phyloP scores from a whole-genome alignment of 2,888 invertebrate species.

The Eurytoma adleriae region DNA sequence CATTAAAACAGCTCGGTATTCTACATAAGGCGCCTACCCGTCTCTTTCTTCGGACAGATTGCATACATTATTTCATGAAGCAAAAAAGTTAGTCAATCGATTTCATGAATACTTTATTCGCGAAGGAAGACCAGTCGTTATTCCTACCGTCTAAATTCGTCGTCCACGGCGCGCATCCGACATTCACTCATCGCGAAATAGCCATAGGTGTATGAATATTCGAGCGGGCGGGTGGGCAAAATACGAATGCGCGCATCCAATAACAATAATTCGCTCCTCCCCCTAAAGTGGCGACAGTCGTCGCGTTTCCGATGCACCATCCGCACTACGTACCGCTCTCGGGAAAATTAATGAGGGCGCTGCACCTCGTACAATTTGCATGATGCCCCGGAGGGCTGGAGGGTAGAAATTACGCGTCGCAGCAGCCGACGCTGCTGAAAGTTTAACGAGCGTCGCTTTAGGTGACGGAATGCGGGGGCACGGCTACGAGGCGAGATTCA shows the following conservation, averaged over 20 bases:
- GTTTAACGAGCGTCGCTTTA: slow-evolving; percentile 34
- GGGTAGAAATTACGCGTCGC: slow-evolving; percentile 3
- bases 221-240: not conserved
- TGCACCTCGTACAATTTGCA: slow-evolving; percentile 38
- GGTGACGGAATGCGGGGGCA: slow-evolving; percentile 17
- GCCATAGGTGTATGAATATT: slow-evolving; percentile 21
- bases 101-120: too few relatives aligned
- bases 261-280: slow-evolving; percentile 37
- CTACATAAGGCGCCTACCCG: not conserved
- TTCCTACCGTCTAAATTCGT: too few relatives aligned
- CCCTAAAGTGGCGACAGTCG: slow-evolving; percentile 9
- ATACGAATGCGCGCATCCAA: slow-evolving; percentile 20
- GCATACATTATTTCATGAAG: not conserved
- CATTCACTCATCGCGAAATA: not conserved
- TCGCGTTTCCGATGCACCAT: slow-evolving; percentile 4
- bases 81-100: too few relatives aligned
- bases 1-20: not conserved
- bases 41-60: not conserved
- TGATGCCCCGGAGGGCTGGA: not conserved
- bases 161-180: too few relatives aligned
- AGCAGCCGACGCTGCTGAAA: slow-evolving; percentile 17
- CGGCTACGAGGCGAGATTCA: not conserved
- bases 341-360: slow-evolving; percentile 30
- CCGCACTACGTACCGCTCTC: not conserved
- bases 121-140: too few relatives aligned